Percentiles rank a stretch among this genome's conserved stretches.
Evolutionary conservation across 2,113 vertebrate species (phyloP).

Genomic region (Gambusia holbrooki): DNA sequence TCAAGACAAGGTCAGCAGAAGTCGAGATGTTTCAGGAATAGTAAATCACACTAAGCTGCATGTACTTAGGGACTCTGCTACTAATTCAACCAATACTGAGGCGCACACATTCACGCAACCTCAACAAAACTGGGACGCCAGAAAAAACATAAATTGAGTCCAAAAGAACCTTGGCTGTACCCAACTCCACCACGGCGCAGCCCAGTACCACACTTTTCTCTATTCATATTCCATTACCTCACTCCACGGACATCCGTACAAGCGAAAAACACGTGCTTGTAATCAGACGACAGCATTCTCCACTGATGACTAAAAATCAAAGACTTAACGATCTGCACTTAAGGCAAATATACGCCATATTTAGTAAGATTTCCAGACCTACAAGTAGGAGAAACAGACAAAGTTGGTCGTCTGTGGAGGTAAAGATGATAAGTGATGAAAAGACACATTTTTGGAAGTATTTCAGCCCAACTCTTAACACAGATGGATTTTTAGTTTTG

Average conservation of each 20-base stretch:
- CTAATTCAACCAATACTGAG: not conserved
- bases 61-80: not conserved
- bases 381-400: constrained; percentile 27
- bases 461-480: constrained; percentile 13
- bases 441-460: constrained; percentile 14
- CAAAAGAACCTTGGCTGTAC: constrained; percentile 13
- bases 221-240: constrained; percentile 70
- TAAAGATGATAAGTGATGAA: constrained; percentile 13
- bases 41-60: constrained; percentile 1
- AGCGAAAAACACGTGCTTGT: constrained; percentile 63
- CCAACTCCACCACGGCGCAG: constrained; percentile 35
- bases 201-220: constrained; percentile 7
- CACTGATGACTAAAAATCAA: constrained; percentile 71
- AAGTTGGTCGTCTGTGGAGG: constrained; percentile 27
- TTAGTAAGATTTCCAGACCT: constrained; percentile 36
- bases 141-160: constrained; percentile 3
- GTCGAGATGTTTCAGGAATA: constrained; percentile 5
- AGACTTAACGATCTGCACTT: constrained; percentile 44
- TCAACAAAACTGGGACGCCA: not conserved
- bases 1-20: constrained; percentile 34
- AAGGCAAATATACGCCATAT: constrained; percentile 48
- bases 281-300: constrained; percentile 58
- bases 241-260: constrained; percentile 47
- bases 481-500: constrained; percentile 32
- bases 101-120: constrained; percentile 12